Evolutionary conservation across 1,140 invertebrate species (phyloP), one percentile per base, ranked within the genome.

Genomic region (Drosophila insularis): DNA sequence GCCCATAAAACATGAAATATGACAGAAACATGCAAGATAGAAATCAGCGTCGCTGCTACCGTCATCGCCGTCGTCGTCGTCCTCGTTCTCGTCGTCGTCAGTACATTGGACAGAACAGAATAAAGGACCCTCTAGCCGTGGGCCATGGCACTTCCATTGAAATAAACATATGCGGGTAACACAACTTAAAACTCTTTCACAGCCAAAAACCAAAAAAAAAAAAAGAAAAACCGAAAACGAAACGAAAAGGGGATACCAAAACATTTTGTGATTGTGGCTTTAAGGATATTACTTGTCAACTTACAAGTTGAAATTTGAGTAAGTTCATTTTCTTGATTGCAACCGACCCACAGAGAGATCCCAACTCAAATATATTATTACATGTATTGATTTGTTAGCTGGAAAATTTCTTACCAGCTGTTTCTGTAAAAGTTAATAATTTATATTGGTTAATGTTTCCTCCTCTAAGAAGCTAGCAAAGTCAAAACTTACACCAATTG

Each of bases 1-100:
- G 60, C 68, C 77, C 68, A 72, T 77, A 71, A 78, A 78, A 72
- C 65, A 63, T 78, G 68, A 78, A 78, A 78, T 78, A 78, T 78
- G 75, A 72, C 74, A 77, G 67, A 62, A 77, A 61, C 74, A 78
- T 78, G 63, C 74, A 46, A 78, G 68, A 71, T 78, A 78, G 74
- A 59, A 78, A 78, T 78, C 75, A 78, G 68, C 46, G 68, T 37
- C 68, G 19, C 65, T 40, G 40, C 71, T 50, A 59, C 65, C 54
- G 46, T 77, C 43, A 53, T 61, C 27, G 65, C 46, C 61, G 43
- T 59, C 23, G 60, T 23, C 53, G 54, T 63, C 58, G 58, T 23
- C 2, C 27, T 27, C 27, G 27, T 27, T 5, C 27, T 27, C 5
- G 27, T 27, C 6, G 50, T 40, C 63, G 43, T 19, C 56, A 50